phyloP scores from a whole-genome alignment of 2,888 invertebrate species.

The Tortrix viridana region DNA sequence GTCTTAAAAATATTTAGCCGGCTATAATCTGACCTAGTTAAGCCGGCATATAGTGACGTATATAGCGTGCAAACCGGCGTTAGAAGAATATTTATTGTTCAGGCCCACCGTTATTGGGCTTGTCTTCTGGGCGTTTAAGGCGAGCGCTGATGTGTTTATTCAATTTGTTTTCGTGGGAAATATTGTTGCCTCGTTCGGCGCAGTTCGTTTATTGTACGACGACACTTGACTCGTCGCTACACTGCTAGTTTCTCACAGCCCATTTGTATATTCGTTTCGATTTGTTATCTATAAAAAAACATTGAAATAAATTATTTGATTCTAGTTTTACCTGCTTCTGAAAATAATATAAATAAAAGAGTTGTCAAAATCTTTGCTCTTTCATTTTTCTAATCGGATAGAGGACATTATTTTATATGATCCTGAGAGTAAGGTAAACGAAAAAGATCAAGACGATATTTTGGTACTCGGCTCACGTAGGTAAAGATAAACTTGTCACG shows the following conservation, averaged over 20 bases:
- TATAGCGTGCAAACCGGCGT: constrained; percentile 53
- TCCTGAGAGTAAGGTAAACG: constrained; percentile 3
- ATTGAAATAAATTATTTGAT: neutral
- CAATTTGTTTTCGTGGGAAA: constrained; percentile 77
- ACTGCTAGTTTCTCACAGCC: neutral
- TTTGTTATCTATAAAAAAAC: neutral
- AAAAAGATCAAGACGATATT: constrained; percentile 9
- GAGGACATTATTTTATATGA: neutral
- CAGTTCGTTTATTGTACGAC: constrained; percentile 58
- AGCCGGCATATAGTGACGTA: constrained; percentile 45
- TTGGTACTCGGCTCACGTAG: constrained; percentile 14
- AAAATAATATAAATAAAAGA: neutral
- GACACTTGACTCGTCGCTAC: constrained; percentile 46
- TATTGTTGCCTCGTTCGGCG: constrained; percentile 71
- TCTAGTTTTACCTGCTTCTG: neutral
- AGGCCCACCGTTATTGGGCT: constrained; percentile 73
- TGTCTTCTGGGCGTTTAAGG: constrained; percentile 80
- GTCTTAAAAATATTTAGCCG: constrained; percentile 16
- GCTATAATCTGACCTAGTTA: constrained; percentile 30
- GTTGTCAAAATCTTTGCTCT: neutral
- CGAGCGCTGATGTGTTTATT: constrained; percentile 79
- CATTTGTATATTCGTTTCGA: neutral
- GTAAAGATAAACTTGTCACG: constrained; percentile 23
- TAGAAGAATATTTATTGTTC: constrained; percentile 75
- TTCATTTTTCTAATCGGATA: constrained; percentile 1